Evolutionary conservation across 1,140 invertebrate genomes (phyloP).

Genomic region (Macrobrachium nipponense): DNA sequence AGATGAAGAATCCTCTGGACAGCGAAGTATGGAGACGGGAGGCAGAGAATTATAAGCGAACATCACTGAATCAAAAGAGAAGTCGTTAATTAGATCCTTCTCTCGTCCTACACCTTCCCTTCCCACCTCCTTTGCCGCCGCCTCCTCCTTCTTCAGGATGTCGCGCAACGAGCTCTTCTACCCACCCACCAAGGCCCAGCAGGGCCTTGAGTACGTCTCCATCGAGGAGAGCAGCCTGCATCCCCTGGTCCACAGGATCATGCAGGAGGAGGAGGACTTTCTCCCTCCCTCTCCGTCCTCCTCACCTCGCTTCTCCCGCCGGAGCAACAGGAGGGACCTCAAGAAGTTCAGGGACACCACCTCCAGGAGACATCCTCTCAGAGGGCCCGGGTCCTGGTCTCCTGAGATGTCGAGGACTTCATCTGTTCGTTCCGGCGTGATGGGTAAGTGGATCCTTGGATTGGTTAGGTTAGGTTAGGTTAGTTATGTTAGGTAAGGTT

Average conservation of each 20-base stretch:
- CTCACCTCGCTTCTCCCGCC: constrained; percentile 57
- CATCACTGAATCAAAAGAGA: neutral
- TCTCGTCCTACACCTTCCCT: neutral
- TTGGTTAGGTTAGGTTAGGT: no score
- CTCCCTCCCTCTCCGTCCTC: constrained; percentile 33
- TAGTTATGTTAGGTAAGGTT: no score
- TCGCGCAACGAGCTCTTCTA: constrained; percentile 42
- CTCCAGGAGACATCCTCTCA: constrained; percentile 23
- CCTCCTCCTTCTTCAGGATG: constrained; percentile 9
- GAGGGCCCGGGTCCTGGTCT: constrained; percentile 58
- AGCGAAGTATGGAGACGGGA: no score
- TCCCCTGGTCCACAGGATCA: constrained; percentile 27
- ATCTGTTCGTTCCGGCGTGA: neutral
- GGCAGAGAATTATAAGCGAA: no score
- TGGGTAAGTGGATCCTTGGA: constrained; percentile 24
- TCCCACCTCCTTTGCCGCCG: no score
- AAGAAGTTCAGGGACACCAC: constrained; percentile 61
- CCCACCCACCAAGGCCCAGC: neutral
- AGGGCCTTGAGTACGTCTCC: constrained; percentile 13
- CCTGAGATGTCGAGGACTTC: constrained; percentile 42
- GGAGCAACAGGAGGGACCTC: constrained; percentile 56
- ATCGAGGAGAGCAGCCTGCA: constrained; percentile 26
- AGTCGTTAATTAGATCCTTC: neutral
- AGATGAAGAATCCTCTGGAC: no score
- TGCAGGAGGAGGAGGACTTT: constrained; percentile 56